phyloP scores from a whole-genome alignment of 37 sponge, comb jelly and placozoan species.

The Agelas oroides region DNA sequence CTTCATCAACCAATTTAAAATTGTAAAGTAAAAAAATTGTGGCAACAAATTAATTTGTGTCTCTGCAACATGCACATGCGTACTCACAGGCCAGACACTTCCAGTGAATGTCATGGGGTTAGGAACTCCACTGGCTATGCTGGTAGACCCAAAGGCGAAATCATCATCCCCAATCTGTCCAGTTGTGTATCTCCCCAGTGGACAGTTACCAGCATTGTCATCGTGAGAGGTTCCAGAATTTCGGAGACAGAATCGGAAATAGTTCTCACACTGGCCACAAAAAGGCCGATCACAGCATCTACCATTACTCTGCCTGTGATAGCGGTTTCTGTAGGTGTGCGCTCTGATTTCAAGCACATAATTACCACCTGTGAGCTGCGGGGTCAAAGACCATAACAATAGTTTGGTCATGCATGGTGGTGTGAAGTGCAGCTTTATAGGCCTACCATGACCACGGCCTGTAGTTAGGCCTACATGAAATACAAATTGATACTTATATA shows the following conservation, averaged over 20 bases:
- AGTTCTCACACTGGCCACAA: slow-evolving; percentile 48
- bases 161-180: slow-evolving; percentile 47
- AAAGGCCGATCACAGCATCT: slow-evolving; percentile 31
- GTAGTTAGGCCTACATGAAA: no score
- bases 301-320: slow-evolving; percentile 23
- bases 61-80: not conserved
- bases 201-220: slow-evolving; percentile 41
- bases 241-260: slow-evolving; percentile 48
- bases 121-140: slow-evolving; percentile 41
- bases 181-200: slow-evolving; percentile 44
- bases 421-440: no score
- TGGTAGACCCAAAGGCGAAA: slow-evolving; percentile 20
- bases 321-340: slow-evolving; percentile 2
- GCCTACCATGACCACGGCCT: no score
- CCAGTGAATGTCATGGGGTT: slow-evolving; percentile 50
- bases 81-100: slow-evolving; percentile 23
- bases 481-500: no score
- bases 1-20: no score
- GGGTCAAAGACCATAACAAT: no score
- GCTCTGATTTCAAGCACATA: slow-evolving; percentile 31
- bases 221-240: slow-evolving; percentile 19
- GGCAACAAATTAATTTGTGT: no score
- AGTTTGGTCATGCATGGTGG: no score
- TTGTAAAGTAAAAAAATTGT: no score
- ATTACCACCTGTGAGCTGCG: not conserved